A percentile compares a stretch with the other conserved stretches of the same genome.
These are phyloP conservation scores for Spodoptera littoralis DNA, from an alignment of 2,888 invertebrate genomes.

Conservation along the genomic window DNA sequence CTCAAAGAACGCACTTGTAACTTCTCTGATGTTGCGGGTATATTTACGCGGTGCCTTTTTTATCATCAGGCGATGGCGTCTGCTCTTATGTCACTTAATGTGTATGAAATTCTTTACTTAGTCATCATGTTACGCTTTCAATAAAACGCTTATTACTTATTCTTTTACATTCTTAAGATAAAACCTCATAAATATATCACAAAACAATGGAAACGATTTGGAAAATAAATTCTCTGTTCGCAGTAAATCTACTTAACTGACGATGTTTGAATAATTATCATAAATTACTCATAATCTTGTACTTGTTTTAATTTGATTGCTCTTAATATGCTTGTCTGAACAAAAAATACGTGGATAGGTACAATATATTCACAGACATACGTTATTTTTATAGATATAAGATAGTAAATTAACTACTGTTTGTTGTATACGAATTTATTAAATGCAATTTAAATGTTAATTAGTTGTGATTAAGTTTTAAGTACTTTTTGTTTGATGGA, in stretches of 20 bases:
- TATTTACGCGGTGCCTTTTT: too few species aligned
- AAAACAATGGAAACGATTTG: slow-evolving; percentile 55
- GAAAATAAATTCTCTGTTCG: slow-evolving; percentile 62
- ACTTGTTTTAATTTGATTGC: slow-evolving; percentile 71
- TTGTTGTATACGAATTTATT: slow-evolving; percentile 26
- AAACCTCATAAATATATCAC: background rate
- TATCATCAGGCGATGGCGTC: too few species aligned
- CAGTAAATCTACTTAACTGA: slow-evolving; percentile 69
- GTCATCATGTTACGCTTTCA: too few species aligned
- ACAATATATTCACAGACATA: slow-evolving; percentile 34
- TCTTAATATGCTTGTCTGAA: slow-evolving; percentile 65
- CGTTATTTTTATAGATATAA: slow-evolving; percentile 26
- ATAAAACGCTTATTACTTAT: too few species aligned
- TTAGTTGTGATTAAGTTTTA: slow-evolving; percentile 13
- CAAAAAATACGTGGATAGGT: slow-evolving; percentile 46
- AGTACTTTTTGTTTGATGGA: slow-evolving; percentile 2
- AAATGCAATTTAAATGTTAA: slow-evolving; percentile 38
- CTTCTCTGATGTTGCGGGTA: too few species aligned
- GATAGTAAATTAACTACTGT: slow-evolving; percentile 27
- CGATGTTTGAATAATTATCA: slow-evolving; percentile 68
- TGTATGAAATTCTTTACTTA: too few species aligned
- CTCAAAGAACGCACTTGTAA: too few species aligned
- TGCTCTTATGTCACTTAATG: too few species aligned
- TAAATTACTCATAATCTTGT: slow-evolving; percentile 71
- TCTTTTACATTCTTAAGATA: too few species aligned